phyloP scores from a whole-genome alignment of 2,113 vertebrate genomes.

The Rhinopomastus cyanomelas region DNA sequence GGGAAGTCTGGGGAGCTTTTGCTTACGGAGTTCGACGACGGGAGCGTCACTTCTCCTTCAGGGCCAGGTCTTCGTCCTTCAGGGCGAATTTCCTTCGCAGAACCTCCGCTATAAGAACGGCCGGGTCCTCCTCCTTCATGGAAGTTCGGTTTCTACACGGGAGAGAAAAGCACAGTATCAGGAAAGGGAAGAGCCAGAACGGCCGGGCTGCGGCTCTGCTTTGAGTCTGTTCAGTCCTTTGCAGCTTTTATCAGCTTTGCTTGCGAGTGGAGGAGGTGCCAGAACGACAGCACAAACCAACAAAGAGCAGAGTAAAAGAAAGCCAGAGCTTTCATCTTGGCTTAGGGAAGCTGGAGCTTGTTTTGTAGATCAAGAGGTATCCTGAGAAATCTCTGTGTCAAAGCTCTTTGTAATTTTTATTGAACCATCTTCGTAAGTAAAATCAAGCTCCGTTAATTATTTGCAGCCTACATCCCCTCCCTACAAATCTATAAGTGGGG shows the following conservation, averaged over 20 bases:
- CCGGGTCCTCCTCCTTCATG: conserved; percentile 90
- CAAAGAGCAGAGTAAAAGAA: neutral
- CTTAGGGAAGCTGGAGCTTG: neutral
- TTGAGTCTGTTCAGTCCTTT: accelerated
- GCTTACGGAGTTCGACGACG: conserved; percentile 14
- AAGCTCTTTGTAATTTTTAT: neutral
- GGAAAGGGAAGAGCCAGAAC: neutral
- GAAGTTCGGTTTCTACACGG: conserved; percentile 80
- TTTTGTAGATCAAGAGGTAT: neutral
- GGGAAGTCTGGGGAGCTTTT: conserved; percentile 12
- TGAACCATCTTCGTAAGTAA: neutral
- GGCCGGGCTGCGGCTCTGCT: neutral
- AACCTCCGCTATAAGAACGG: conserved; percentile 90
- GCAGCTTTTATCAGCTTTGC: neutral
- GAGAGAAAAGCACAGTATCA: neutral
- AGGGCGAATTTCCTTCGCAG: conserved; percentile 93
- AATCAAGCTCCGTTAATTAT: neutral
- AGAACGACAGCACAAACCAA: neutral
- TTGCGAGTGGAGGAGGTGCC: neutral
- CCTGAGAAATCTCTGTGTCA: neutral
- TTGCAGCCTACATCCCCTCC: neutral
- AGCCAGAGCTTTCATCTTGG: accelerated
- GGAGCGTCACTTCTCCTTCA: conserved; percentile 78
- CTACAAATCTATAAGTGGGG: neutral
- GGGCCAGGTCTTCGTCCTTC: conserved; percentile 85